Percentiles rank a stretch among this genome's conserved stretches.
These are phyloP conservation scores for Chondrilla cf. caribensis DNA, from an alignment of 37 sponge, comb jelly and placozoan genomes.

Conservation along the genomic window DNA sequence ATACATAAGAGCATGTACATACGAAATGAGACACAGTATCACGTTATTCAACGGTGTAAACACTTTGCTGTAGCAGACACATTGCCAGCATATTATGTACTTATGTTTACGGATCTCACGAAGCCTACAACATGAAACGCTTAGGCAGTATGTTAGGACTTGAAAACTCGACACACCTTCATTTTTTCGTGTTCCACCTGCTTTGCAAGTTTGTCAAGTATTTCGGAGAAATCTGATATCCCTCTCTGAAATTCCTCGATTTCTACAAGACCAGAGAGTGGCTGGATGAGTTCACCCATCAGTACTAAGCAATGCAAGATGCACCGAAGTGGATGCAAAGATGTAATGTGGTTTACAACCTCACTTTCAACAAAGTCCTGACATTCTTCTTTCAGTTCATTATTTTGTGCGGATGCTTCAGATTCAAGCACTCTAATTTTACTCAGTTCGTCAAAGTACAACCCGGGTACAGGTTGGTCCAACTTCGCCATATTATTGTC, in stretches of 20 bases:
- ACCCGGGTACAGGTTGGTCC: conserved; percentile 59
- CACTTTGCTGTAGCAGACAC: too few species aligned
- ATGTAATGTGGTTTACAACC: not conserved
- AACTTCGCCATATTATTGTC: conserved; percentile 37
- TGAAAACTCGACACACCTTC: conserved; percentile 75
- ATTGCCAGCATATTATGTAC: too few species aligned
- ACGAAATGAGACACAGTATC: too few species aligned
- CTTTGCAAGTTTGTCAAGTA: conserved; percentile 78
- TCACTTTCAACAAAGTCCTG: conserved; percentile 95
- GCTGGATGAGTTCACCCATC: not conserved
- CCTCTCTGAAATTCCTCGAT: conserved; percentile 84
- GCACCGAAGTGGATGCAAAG: not conserved
- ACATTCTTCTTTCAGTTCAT: conserved; percentile 90
- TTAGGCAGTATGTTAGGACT: too few species aligned
- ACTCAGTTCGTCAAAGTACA: conserved; percentile 85
- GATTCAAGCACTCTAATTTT: conserved; percentile 85
- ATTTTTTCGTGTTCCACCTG: conserved; percentile 87
- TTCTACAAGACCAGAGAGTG: conserved; percentile 37
- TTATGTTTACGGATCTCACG: too few species aligned
- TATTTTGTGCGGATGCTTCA: conserved; percentile 47
- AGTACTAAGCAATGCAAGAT: not conserved
- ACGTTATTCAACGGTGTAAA: too few species aligned
- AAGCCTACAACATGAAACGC: too few species aligned
- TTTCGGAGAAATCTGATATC: conserved; percentile 76
- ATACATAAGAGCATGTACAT: too few species aligned